Evolutionary conservation across 2,113 vertebrate genomes (phyloP).

Genomic region (Eurystomus gularis): DNA sequence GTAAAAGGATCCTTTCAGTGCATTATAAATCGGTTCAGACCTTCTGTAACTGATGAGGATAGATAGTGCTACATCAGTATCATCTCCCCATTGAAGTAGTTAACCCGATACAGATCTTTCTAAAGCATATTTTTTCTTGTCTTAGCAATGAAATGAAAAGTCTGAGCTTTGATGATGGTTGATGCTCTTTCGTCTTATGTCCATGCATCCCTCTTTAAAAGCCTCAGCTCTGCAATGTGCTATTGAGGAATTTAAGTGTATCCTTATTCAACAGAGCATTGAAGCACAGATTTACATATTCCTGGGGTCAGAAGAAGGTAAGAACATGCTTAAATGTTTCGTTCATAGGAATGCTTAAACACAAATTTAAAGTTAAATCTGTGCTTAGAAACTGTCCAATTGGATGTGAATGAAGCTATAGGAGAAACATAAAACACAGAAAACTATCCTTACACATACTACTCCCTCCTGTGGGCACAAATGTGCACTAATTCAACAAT

Average conservation of each 20-base stretch:
- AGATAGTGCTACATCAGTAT: background rate
- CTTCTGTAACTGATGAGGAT: background rate
- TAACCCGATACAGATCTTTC: background rate
- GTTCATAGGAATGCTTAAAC: background rate
- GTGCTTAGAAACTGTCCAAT: background rate
- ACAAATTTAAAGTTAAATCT: background rate
- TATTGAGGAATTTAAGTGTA: background rate
- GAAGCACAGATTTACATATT: background rate
- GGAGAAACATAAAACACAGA: background rate
- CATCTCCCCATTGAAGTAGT: background rate
- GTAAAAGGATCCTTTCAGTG: background rate
- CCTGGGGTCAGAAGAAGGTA: background rate
- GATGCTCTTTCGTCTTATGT: background rate
- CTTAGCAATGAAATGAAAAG: background rate
- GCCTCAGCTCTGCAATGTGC: background rate
- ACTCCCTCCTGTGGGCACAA: background rate
- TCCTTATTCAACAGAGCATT: background rate
- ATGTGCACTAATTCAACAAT: background rate
- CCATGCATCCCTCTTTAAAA: background rate
- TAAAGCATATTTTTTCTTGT: background rate
- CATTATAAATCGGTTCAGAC: slow-evolving; percentile 4
- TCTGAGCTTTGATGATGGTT: background rate
- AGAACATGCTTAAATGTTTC: background rate
- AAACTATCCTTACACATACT: background rate
- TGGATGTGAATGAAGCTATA: background rate